Conservation (phyloP, 2,797 vertebrate genomes). For the Anguilla obscura region DNA sequence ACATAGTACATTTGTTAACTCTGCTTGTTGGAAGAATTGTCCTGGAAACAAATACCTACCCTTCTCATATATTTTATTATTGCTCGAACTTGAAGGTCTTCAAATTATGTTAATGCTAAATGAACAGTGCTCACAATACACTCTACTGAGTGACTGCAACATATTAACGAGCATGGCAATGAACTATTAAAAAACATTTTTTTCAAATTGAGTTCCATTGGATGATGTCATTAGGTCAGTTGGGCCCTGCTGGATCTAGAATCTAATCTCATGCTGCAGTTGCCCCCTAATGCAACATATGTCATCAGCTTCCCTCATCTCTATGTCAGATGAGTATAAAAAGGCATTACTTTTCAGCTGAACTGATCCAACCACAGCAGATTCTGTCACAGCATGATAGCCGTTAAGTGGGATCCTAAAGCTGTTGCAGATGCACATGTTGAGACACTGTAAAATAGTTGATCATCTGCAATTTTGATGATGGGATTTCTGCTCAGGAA, state of each 20-base stretch:
- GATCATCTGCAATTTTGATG: slow-evolving; percentile 21
- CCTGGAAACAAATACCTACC: too few species aligned
- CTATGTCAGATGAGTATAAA: background rate
- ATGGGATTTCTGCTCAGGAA: slow-evolving; percentile 7
- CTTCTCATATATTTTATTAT: too few species aligned
- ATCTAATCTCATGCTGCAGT: background rate
- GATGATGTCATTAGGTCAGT: background rate
- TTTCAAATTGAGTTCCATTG: background rate
- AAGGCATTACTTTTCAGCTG: background rate
- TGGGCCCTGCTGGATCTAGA: background rate
- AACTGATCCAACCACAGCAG: background rate
- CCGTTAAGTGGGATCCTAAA: background rate
- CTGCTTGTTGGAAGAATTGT: too few species aligned
- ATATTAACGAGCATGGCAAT: too few species aligned
- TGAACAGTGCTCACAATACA: too few species aligned
- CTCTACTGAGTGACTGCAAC: too few species aligned
- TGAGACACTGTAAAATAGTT: background rate
- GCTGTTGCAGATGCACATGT: background rate
- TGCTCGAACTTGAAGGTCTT: too few species aligned
- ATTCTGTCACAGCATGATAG: background rate
- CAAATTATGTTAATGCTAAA: too few species aligned
- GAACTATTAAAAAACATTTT: too few species aligned
- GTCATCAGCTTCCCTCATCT: background rate
- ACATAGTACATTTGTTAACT: too few species aligned
- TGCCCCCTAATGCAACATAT: background rate